Percentiles rank a stretch among this genome's conserved stretches.
These are phyloP conservation scores for Eupleurogrammus muticus DNA, from an alignment of 2,797 vertebrate species.

Conservation along the genomic window DNA sequence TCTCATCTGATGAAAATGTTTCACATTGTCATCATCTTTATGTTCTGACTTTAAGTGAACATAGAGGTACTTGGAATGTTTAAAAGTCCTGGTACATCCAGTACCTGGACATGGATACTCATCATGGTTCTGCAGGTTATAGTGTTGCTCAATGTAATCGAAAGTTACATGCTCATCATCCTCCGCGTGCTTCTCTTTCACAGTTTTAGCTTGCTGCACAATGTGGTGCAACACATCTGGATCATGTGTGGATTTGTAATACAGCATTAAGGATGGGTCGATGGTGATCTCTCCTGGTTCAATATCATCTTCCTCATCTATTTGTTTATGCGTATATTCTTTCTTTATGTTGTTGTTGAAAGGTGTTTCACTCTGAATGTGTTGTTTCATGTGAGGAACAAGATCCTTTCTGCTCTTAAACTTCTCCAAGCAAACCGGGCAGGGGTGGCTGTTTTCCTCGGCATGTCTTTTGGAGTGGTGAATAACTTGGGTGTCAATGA, in stretches of 20 bases:
- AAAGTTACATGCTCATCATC: slow-evolving; percentile 90
- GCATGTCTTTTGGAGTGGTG: slow-evolving; percentile 96
- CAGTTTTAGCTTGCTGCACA: slow-evolving; percentile 76
- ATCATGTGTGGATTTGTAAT: slow-evolving; percentile 84
- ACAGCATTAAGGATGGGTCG: slow-evolving; percentile 83
- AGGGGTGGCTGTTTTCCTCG: slow-evolving; percentile 87
- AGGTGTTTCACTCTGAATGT: slow-evolving; percentile 87
- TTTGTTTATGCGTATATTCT: slow-evolving; percentile 51
- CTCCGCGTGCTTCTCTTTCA: slow-evolving; percentile 71
- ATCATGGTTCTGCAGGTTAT: slow-evolving; percentile 92
- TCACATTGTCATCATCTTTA: slow-evolving; percentile 92
- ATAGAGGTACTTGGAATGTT: slow-evolving; percentile 96
- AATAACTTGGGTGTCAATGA: slow-evolving; percentile 89
- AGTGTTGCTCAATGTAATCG: slow-evolving; percentile 89
- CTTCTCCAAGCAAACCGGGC: slow-evolving; percentile 92
- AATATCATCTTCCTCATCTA: slow-evolving; percentile 78
- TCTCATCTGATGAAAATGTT: slow-evolving; percentile 94
- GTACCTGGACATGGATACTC: slow-evolving; percentile 95
- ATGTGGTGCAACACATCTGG: slow-evolving; percentile 83
- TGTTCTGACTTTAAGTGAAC: slow-evolving; percentile 96
- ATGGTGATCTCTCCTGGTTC: slow-evolving; percentile 85
- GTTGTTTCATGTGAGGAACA: slow-evolving; percentile 92
- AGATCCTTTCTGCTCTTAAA: slow-evolving; percentile 93
- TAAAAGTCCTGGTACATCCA: slow-evolving; percentile 91
- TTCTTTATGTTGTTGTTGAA: slow-evolving; percentile 82